Evolutionary conservation across 2,888 invertebrate genomes (phyloP), one percentile per base, ranked within the genome.

Genomic region (Drosophila demipolita): DNA sequence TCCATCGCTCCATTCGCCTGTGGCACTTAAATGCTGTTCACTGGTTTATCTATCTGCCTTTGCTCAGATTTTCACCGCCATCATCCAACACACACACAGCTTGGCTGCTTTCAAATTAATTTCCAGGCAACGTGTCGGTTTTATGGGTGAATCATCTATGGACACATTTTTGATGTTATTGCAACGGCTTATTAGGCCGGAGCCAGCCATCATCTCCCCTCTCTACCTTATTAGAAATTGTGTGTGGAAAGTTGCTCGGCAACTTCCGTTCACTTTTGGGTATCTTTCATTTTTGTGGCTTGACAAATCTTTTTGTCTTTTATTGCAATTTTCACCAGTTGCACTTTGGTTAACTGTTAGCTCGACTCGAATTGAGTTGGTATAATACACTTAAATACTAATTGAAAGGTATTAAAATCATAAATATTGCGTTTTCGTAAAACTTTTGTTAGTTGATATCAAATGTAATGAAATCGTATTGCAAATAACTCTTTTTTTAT

Each of bases 71-170:
- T 57, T 48, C 36, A 26, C 33, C 40, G n/a, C 3, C 32, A 4
- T 63, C 54, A 53, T 20, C 5, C 54, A 53, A 32, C 5, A 8
- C 7, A 2, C 15, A 36, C 5, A 6, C 59, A 66, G 40, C 23
- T 50, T 61, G 74, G 53, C 68, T 83, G 83, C 80, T 87, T 81
- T 73, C 72, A 83, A 87, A 85, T 85, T 85, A 85, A 85, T 87
- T 85, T 85, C 60, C 73, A 72, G 67, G 83, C 85, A 87, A 83
- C 82, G 87, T 85, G 72, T 63, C 62, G 65, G 70, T 35, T 49
- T 54, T 50, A 60, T 77, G 29, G 53, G 62, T 52, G 61, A 58
- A 67, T 65, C 66, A 62, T 60, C 64, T 45, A 33, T 52, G 61
- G 45, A 61, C 45, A 40, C 52, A 62, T 70, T 61, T 61, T 57